Evolutionary conservation across 1,140 invertebrate species (phyloP), one percentile per base, ranked within the genome.

Genomic region (Philopotamus ludificatus): DNA sequence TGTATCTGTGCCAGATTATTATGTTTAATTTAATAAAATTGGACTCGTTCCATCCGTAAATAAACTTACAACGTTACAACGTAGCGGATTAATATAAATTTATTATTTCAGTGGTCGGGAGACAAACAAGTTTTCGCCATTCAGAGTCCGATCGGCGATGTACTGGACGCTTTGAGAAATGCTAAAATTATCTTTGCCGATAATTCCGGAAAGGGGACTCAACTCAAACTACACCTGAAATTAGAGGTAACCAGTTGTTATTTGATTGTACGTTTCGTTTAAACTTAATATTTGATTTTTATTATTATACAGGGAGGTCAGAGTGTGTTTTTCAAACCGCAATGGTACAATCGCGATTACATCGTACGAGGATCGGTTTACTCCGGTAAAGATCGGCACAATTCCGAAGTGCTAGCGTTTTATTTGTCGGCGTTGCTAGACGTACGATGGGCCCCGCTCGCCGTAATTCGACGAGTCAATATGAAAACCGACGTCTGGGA

Each of bases 351-450:
- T 4, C 80, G 89, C 72, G 84, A 87, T 63, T 81, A 88, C 72
- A 75, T 95, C 3, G 86, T 97, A 49, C 81, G 85, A 67, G 94
- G 91, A 1, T 81, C 84, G 34, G 90, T 94, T 8, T 95, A 95
- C 81, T 85, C 86, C 47, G 95, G 95, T 15, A 91, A 90, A 76
- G 95, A 98, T 77, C 81, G 94, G 9, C 93, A 96, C 73, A 92
- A 92, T 77, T 93, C 92, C n/a, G 95, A 98, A 84, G 89, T 97
- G n/a, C 88, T 92, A 71, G 90, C 90, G n/a, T 97, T 96, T 79
- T 93, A 95, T 79, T 80, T 97, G 63, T 89, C 89, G 49, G 86
- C 89, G 55, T 77, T 95, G 18, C 76, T 97, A 15, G 87, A 89
- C 57, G 82, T 94, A 55, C 84, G 88, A 70, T 85, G 89, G 79